A percentile compares a stretch with the other conserved stretches of the same genome.
phyloP scores from a whole-genome alignment of 2,888 invertebrate species.

The Spodoptera littoralis region DNA sequence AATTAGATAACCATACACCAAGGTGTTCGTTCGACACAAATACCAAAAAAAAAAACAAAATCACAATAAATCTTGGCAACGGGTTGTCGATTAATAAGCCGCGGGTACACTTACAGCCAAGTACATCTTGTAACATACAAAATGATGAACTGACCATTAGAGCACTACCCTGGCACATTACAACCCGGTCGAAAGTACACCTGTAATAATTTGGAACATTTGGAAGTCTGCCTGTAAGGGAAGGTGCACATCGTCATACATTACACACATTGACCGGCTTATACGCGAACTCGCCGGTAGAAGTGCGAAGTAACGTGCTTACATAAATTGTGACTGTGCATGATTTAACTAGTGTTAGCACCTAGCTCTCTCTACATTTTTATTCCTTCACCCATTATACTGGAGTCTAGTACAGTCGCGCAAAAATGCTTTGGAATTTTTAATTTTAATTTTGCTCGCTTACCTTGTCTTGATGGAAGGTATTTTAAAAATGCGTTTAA shows the following conservation, averaged over 20 bases:
- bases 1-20: no score
- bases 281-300: slow-evolving; percentile 49
- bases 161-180: not conserved
- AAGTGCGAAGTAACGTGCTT: slow-evolving; percentile 58
- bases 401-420: slow-evolving; percentile 59
- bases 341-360: slow-evolving; percentile 72
- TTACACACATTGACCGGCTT: slow-evolving; percentile 58
- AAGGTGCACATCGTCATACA: slow-evolving; percentile 34
- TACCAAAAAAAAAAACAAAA: no score
- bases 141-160: not conserved
- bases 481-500: no score
- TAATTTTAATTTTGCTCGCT: not conserved
- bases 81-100: no score
- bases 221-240: slow-evolving; percentile 27
- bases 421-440: slow-evolving; percentile 42
- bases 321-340: slow-evolving; percentile 66
- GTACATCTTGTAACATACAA: slow-evolving; percentile 2
- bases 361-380: slow-evolving; percentile 64
- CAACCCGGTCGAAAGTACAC: slow-evolving; percentile 14
- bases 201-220: slow-evolving; percentile 28
- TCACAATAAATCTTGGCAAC: no score
- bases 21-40: no score
- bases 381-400: slow-evolving; percentile 63
- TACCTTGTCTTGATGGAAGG: not conserved
- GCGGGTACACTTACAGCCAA: not conserved